Base-by-base conservation (phyloP, 2,113 vertebrate species). In the Neoarius graeffei region DNA sequence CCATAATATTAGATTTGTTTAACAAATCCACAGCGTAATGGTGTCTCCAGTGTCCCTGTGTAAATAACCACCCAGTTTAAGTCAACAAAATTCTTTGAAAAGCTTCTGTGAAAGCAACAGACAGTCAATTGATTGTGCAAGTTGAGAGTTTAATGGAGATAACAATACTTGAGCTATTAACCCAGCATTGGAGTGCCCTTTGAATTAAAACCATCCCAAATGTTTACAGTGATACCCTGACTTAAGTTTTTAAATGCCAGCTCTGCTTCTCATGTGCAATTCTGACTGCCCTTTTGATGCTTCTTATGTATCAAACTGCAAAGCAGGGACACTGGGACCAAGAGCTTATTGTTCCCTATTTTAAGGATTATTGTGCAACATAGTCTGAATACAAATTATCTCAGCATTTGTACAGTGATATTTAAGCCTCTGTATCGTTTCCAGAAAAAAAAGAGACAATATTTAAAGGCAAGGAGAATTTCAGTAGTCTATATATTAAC, bases 1-100 rank as follows among this genome's bases (percentile, higher is more conserved):
- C 92, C 90, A 92, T 90, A 91, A 94, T 92, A 94, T 93, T 91
- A 94, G 93, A 95, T 93, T 93, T 90, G 89, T 92, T 92, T 92
- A 93, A 95, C 91, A 93, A 93, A 92, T 91, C 77, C 86, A 88
- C 91, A 86, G 89, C 90, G 92, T 93, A 94, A 94, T 94, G 87
- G 88, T 93, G 92, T 93, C 91, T 90, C 91, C 87, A 86, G 87
- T 89, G 88, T 83, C 85, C 90, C 10, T 80, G 83, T 85, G 93
- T 91, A 93, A 95, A 94, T 90, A 91, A 88, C 83, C 87, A 4
- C 59, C 81, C 89, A 88, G 85, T 91, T 88, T 81, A 90, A 92
- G 90, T 93, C 86, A 90, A 92, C 91, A 87, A 20, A 89, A 88
- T 76, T 90, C 91, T 92, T 92, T 91, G 88, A 94, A 90, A 88